Conservation (phyloP, 2,797 vertebrate genomes). For the Tarsius wallacei region DNA sequence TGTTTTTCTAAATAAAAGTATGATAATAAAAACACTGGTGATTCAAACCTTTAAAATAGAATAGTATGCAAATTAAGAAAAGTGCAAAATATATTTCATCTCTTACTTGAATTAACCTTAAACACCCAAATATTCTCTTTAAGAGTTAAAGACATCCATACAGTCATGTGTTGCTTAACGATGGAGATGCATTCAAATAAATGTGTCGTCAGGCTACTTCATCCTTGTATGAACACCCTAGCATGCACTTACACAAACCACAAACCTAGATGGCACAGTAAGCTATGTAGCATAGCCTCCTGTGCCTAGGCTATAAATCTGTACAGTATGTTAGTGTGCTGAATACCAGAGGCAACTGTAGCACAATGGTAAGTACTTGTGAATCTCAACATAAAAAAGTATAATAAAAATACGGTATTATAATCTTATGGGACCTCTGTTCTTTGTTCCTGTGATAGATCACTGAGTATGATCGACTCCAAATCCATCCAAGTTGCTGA, state of each 20-base stretch:
- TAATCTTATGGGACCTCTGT: neutral
- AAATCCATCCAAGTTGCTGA: too few relatives aligned
- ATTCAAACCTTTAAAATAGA: conserved; percentile 57
- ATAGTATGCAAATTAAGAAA: conserved; percentile 36
- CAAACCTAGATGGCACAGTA: neutral
- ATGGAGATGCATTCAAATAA: neutral
- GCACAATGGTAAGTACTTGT: neutral
- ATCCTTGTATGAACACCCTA: neutral
- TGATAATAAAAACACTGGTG: conserved; percentile 27
- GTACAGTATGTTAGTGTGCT: too few relatives aligned
- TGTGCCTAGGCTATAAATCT: neutral
- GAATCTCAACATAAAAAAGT: neutral
- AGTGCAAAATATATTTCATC: neutral
- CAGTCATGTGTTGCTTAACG: neutral
- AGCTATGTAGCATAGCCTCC: neutral
- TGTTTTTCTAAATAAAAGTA: conserved; percentile 64
- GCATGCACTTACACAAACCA: neutral
- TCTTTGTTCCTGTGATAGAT: too few relatives aligned
- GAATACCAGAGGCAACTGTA: neutral
- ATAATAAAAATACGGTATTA: neutral
- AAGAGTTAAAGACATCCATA: neutral
- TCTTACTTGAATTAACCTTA: conserved; percentile 48
- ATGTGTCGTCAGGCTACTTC: neutral
- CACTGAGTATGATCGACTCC: too few relatives aligned
- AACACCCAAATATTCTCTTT: conserved; percentile 22